Evolutionary conservation across 1,140 invertebrate species (phyloP), one percentile per base, ranked within the genome.

Genomic region (Plodia interpunctella): DNA sequence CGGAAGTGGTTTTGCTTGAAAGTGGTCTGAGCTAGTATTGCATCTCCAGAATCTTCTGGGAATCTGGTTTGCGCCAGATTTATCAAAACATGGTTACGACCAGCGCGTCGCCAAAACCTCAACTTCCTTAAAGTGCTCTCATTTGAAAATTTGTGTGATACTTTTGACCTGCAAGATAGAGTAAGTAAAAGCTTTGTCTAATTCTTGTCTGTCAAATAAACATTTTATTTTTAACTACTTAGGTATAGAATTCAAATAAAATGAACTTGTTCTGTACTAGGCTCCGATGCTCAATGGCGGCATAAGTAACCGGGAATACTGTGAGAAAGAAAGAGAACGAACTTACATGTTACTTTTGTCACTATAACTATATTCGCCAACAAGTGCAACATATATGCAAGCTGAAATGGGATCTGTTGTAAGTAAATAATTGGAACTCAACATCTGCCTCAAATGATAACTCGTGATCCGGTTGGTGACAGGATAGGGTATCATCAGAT

Each of bases 71-170:
- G 90, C 0, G 95, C 94, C 32, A 97, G 81, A 90, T 98, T 97
- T 8, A 98, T 78, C 4, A 99, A 83, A n/a, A 99, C 88, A 88
- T 99, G 97, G 90, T 99, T 99, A 52, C 97, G 91, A 11, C 98
- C 98, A 92, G 99, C 97, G 0, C 97, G 97, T 44, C 94, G 95
- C 97, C 97, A 98, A 80, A 96, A 95, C 0, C 96, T 95, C 19
- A 98, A 86, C 20, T 84, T 88, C 65, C 94, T 93, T 1, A 97
- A 74, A 75, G 92, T 94, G 38, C 91, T 91, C 60, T 92, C 81
- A 70, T 94, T 91, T 53, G 94, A 66, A 38, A 73, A 67, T 56
- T 25, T 25, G 21, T 25, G 21, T 25, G 83, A 58, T 63, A 68
- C 63, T 63, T 76, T 82, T 35, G 79, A 79, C 9, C 80, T 80